phyloP scores from a whole-genome alignment of 2,888 invertebrate genomes.

The Tethea ocularis region DNA sequence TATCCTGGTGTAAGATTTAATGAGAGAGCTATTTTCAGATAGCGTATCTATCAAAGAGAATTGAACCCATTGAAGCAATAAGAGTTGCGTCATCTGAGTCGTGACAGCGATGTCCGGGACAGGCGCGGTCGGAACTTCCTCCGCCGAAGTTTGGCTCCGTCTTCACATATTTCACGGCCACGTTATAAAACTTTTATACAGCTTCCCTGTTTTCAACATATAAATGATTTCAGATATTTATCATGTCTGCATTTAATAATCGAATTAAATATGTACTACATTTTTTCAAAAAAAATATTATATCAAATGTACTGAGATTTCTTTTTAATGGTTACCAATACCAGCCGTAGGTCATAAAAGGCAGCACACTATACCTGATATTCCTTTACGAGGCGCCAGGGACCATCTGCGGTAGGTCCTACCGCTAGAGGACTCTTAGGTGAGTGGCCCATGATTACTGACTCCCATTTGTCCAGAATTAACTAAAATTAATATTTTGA shows the following conservation, averaged over 20 bases:
- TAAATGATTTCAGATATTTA: conserved; percentile 32
- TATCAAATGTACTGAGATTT: no score
- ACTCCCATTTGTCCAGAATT: no score
- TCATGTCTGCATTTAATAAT: conserved; percentile 12
- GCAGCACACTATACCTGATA: no score
- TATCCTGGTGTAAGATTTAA: no score
- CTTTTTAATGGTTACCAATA: no score
- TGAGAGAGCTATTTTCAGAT: not conserved
- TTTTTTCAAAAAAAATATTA: no score
- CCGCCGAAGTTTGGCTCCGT: conserved; percentile 32
- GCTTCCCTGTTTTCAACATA: conserved; percentile 32
- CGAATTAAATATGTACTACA: not conserved
- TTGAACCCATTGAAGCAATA: conserved; percentile 36
- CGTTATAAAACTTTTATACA: conserved; percentile 49
- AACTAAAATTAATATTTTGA: no score
- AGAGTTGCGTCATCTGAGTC: conserved; percentile 34
- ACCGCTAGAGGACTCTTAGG: no score
- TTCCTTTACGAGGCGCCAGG: no score
- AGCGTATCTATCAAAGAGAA: conserved; percentile 18
- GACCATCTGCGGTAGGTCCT: no score
- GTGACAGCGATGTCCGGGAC: conserved; percentile 30
- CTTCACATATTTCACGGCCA: conserved; percentile 47
- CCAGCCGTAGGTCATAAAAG: no score
- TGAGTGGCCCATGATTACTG: no score
- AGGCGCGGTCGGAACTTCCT: conserved; percentile 35